Evolutionary conservation across 2,888 invertebrate species (phyloP), one percentile per base, ranked within the genome.

Genomic region (Cheilosia impressa): DNA sequence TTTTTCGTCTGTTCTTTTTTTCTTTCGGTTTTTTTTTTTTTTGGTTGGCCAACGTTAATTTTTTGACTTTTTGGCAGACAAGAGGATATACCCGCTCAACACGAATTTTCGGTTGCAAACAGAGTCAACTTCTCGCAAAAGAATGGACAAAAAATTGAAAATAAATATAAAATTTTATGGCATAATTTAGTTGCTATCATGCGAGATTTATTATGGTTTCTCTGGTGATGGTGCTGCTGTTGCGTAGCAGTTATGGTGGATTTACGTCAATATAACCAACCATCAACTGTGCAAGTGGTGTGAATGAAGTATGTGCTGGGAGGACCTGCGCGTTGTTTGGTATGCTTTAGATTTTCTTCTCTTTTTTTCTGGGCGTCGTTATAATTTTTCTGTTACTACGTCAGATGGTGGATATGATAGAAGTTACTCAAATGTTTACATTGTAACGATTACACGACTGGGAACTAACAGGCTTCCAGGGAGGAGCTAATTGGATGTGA

Each of bases 151-250:
- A 81, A 85, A 76, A 81, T 85, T 81, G 85, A 85, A 81, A 85
- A 85, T 85, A 85, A 85, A 85, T 81, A 85, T 85, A 85, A 85
- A 85, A 85, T 85, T 85, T 85, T 85, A 85, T 85, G 85, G 85
- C 81, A 85, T 85, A 85, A 85, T 85, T 85, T 81, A 77, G 60
- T 58, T 81, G 85, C 66, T 81, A 85, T 85, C 76, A 72, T 66
- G 66, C 13, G 72, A 72, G 66, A 85, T 85, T 85, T 85, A 85
- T 85, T 68, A 81, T 68, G 62, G 55, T 62, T 81, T 52, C 76
- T 31, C 52, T 45, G 75, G 62, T 68, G 68, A 62, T 57, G 55
- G 10, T 55, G 73, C 55, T 82, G 76, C 58, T 22, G 68, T 41
- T 22, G 47, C 31, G 4, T 13, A 27, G 65, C 34, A 31, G 75